phyloP scores from a whole-genome alignment of 2,113 vertebrate species.

The Euleptes europaea region DNA sequence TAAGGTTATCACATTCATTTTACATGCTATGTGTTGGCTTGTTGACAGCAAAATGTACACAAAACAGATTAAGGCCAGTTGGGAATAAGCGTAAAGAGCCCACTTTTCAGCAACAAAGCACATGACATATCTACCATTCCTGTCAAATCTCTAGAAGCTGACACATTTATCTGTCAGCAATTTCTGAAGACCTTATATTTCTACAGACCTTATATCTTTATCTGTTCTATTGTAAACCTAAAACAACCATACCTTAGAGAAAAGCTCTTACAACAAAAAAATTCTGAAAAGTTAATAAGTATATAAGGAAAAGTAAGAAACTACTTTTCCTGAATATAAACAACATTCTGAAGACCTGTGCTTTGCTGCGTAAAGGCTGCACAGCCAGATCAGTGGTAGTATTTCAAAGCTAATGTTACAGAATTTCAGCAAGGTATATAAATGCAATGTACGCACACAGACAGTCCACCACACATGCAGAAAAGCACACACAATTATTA shows the following conservation, averaged over 20 bases:
- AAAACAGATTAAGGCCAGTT: slow-evolving; percentile 13
- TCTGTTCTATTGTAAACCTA: background rate
- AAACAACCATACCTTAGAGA: background rate
- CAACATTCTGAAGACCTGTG: background rate
- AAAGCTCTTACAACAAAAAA: background rate
- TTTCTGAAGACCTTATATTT: background rate
- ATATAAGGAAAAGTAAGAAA: background rate
- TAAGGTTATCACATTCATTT: slow-evolving; percentile 50
- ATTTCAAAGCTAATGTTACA: background rate
- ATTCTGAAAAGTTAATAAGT: background rate
- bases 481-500: slow-evolving; percentile 41
- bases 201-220: background rate
- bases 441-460: background rate
- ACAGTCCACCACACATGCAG: background rate
- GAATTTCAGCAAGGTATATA: background rate
- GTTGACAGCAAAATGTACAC: background rate
- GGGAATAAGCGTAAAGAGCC: background rate
- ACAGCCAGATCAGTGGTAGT: background rate
- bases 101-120: background rate
- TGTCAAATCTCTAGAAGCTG: background rate
- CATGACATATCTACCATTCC: too few relatives aligned
- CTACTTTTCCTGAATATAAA: background rate
- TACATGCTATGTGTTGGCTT: background rate
- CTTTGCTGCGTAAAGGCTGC: background rate
- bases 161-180: background rate